phyloP scores from a whole-genome alignment of 2,113 vertebrate genomes.

The Fregata magnificens region DNA sequence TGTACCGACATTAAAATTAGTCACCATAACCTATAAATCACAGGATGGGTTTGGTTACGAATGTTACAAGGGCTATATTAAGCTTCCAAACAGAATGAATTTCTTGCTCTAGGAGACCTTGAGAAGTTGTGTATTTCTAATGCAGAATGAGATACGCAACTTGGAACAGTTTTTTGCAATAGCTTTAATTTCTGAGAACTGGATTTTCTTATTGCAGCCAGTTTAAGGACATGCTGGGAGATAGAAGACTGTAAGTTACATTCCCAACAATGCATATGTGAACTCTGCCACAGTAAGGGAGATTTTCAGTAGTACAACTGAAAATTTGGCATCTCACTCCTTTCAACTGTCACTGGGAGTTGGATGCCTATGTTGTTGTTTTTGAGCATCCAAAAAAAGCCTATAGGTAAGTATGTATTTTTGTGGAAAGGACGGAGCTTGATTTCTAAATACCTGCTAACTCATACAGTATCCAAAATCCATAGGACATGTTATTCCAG shows the following conservation, averaged over 20 bases:
- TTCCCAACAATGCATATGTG: neutral
- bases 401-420: neutral
- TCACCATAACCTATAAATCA: constrained; percentile 42
- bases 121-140: constrained; percentile 8
- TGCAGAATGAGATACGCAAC: neutral
- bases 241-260: neutral
- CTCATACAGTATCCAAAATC: neutral
- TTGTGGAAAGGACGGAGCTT: neutral
- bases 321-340: neutral
- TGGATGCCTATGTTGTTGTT: neutral
- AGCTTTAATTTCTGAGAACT: neutral
- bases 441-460: neutral
- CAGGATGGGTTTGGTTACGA: neutral
- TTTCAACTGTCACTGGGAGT: neutral
- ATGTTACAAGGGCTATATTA: constrained; percentile 2
- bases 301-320: neutral
- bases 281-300: neutral
- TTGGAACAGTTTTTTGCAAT: neutral
- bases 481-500: neutral
- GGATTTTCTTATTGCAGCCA: neutral
- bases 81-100: neutral
- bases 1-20: constrained; percentile 54
- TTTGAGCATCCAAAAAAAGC: neutral
- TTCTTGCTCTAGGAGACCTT: constrained; percentile 8
- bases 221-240: neutral